Percentiles rank a stretch among this genome's conserved stretches.
phyloP scores from a whole-genome alignment of 2,797 vertebrate species.

The Macropodus opercularis region DNA sequence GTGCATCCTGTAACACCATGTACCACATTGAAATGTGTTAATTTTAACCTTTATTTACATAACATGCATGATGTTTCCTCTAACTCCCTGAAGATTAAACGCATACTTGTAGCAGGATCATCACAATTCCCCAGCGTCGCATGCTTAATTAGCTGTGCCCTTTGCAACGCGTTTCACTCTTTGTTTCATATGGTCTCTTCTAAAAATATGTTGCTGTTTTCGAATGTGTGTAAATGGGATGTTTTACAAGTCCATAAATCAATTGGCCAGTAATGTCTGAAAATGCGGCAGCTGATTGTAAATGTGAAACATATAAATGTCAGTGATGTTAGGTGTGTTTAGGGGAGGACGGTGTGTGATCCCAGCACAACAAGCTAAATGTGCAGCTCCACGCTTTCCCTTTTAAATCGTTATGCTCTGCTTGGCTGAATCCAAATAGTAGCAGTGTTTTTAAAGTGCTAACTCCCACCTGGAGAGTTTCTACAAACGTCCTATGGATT shows the following conservation, averaged over 20 bases:
- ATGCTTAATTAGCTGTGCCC: neutral
- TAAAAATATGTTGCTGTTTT: neutral
- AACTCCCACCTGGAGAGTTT: neutral
- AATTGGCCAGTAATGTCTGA: no score
- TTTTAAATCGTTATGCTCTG: neutral
- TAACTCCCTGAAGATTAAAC: conserved; percentile 1
- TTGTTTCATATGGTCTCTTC: neutral
- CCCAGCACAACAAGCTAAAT: neutral
- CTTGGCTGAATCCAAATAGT: neutral
- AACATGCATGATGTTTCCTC: neutral
- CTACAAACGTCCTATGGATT: conserved; percentile 11
- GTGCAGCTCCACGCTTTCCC: neutral
- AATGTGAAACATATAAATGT: no score
- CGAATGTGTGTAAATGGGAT: neutral
- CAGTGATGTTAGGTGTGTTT: no score
- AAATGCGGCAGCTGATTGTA: conserved; percentile 6
- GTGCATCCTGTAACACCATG: neutral
- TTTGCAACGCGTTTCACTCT: neutral
- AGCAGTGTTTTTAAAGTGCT: neutral
- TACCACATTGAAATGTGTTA: neutral
- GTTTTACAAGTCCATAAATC: neutral
- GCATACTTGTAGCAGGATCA: neutral
- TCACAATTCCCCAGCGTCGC: neutral
- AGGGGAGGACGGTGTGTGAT: no score
- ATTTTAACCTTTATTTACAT: conserved; percentile 7